A percentile compares a stretch with the other conserved stretches of the same genome.
Conservation (phyloP, 2,888 invertebrate genomes). For the Rhagonycha fulva region DNA sequence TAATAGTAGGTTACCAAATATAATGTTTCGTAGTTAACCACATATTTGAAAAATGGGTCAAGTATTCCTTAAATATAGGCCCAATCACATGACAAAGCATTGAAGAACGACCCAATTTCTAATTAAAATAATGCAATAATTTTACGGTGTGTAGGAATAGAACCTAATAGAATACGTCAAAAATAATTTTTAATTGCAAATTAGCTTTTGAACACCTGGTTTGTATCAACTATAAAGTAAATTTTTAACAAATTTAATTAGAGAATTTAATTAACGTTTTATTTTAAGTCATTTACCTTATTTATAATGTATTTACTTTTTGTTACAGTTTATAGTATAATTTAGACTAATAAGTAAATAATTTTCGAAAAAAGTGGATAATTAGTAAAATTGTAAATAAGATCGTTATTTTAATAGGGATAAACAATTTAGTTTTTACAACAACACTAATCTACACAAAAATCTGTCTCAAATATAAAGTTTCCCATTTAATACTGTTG, state of each 20-base stretch:
- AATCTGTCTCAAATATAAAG: slow-evolving; percentile 44
- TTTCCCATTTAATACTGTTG: slow-evolving; percentile 47
- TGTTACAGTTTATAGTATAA: background rate
- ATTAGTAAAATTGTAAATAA: background rate
- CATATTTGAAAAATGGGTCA: background rate
- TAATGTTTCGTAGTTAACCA: too few species aligned
- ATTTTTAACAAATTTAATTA: background rate
- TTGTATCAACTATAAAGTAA: background rate
- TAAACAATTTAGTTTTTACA: slow-evolving; percentile 21
- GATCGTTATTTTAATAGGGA: background rate
- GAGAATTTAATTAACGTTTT: background rate
- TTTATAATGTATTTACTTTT: background rate
- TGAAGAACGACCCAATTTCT: background rate
- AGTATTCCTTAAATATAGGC: background rate
- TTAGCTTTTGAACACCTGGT: background rate
- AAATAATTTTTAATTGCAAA: background rate
- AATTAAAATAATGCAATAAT: background rate
- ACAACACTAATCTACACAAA: slow-evolving; percentile 43
- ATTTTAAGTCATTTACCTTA: background rate
- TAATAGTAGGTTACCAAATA: background rate
- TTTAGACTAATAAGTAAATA: background rate
- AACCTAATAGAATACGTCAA: background rate
- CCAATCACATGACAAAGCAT: background rate
- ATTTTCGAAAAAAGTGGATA: background rate
- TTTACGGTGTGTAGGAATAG: background rate